Evolutionary conservation across 1,140 invertebrate species (phyloP).

Genomic region (Muscidifurax raptorellus): DNA sequence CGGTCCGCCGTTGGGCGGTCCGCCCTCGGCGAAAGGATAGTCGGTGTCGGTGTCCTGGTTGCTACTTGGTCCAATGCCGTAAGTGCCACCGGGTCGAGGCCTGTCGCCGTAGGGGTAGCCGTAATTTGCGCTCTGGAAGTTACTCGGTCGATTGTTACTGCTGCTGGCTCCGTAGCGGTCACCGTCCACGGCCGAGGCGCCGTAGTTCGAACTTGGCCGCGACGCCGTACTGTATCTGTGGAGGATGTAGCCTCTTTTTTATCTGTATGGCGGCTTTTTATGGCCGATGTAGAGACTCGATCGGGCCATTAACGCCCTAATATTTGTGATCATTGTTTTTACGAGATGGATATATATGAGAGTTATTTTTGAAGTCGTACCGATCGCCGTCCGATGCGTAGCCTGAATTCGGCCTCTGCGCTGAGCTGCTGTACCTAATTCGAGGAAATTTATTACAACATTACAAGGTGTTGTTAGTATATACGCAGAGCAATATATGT

Average conservation of each 20-base stretch:
- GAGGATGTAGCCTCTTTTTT: background rate
- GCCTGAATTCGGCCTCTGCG: background rate
- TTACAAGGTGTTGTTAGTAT: background rate
- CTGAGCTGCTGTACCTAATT: conserved; percentile 20
- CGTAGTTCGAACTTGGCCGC: background rate
- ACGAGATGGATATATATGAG: too few relatives aligned
- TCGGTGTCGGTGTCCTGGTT: background rate
- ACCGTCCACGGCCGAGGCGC: background rate
- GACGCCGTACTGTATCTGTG: conserved; percentile 9
- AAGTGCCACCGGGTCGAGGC: background rate
- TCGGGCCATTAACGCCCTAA: too few relatives aligned
- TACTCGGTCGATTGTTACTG: conserved; percentile 19
- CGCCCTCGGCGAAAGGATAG: conserved; percentile 30
- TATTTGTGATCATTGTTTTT: too few relatives aligned
- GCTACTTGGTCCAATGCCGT: background rate
- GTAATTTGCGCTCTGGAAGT: conserved; percentile 37
- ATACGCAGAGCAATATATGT: background rate
- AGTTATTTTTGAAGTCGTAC: background rate
- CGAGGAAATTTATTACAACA: background rate
- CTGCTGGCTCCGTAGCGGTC: conserved; percentile 31
- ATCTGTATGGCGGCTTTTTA: background rate
- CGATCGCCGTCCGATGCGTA: background rate
- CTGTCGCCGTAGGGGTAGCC: conserved; percentile 4
- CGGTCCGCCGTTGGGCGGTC: background rate
- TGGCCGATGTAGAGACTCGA: too few relatives aligned